Percentiles rank a stretch among this genome's conserved stretches.
Evolutionary conservation across 2,797 vertebrate species (phyloP).

Genomic region (Sandelia bainsii): DNA sequence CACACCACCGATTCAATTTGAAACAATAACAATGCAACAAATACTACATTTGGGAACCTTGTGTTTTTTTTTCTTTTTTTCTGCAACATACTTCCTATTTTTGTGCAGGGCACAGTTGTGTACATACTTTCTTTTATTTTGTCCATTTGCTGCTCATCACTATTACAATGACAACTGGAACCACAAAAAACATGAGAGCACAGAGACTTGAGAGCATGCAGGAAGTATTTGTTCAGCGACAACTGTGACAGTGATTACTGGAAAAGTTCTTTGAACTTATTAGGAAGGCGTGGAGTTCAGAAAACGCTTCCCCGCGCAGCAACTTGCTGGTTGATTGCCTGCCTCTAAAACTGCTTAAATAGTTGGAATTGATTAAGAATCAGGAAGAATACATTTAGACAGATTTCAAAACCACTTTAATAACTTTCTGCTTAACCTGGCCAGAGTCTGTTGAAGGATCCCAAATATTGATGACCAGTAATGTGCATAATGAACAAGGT

Average conservation of each 20-base stretch:
- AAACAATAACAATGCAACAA: neutral
- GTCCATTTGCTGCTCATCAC: neutral
- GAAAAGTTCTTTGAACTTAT: neutral
- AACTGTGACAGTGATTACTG: neutral
- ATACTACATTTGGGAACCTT: neutral
- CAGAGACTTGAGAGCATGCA: neutral
- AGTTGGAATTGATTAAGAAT: neutral
- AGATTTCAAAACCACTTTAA: neutral
- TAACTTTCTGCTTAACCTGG: neutral
- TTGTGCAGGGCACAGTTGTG: no score
- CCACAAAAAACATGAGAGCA: slow-evolving; percentile 9
- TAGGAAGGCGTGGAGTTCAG: neutral
- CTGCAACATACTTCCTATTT: no score
- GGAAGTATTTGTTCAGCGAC: neutral
- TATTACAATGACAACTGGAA: slow-evolving; percentile 12
- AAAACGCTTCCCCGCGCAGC: slow-evolving; percentile 6
- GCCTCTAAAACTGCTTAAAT: neutral
- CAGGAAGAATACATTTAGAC: neutral
- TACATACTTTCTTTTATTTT: slow-evolving; percentile 2
- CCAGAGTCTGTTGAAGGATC: neutral
- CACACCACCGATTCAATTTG: neutral
- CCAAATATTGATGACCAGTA: neutral
- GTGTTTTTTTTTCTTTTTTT: neutral
- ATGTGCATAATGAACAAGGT: neutral
- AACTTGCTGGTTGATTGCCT: neutral